Percentiles rank a stretch among this genome's conserved stretches.
These are phyloP conservation scores for Tipula lateralis DNA, from an alignment of 2,888 invertebrate species.

Conservation along the genomic window DNA sequence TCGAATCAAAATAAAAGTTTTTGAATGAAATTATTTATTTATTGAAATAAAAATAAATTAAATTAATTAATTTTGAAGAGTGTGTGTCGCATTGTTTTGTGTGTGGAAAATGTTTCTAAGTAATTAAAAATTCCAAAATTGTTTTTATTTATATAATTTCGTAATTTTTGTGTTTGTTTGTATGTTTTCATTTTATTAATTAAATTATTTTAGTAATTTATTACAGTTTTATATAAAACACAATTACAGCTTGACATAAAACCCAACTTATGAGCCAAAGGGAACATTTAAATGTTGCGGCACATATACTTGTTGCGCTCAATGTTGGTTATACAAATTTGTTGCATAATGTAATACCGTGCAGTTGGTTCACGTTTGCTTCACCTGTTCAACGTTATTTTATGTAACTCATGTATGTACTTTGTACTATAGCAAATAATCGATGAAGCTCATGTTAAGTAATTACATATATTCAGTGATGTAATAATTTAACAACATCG, in stretches of 20 bases:
- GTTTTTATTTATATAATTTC: neutral
- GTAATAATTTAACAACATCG: neutral
- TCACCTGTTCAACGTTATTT: too few relatives aligned
- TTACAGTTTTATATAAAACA: neutral
- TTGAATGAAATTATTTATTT: neutral
- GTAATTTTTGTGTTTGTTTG: neutral
- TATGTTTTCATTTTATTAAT: neutral
- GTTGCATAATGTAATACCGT: too few relatives aligned
- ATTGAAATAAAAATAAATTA: neutral
- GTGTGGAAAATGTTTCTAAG: slow-evolving; percentile 6
- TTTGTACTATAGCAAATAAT: neutral
- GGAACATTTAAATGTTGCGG: neutral
- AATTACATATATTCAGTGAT: neutral
- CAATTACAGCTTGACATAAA: too few relatives aligned
- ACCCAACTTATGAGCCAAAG: too few relatives aligned
- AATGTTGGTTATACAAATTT: neutral
- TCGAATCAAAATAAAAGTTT: neutral
- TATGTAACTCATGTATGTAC: too few relatives aligned
- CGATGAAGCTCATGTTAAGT: neutral
- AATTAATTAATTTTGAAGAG: neutral
- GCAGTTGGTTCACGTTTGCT: too few relatives aligned
- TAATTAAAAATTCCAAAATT: slow-evolving; percentile 24
- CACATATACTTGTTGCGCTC: neutral
- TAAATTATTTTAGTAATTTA: neutral
- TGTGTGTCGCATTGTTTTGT: slow-evolving; percentile 24